Percentiles rank a stretch among this genome's conserved stretches.
These are phyloP conservation scores for Temnothorax ravouxi DNA, from an alignment of 2,888 invertebrate species.

Conservation along the genomic window DNA sequence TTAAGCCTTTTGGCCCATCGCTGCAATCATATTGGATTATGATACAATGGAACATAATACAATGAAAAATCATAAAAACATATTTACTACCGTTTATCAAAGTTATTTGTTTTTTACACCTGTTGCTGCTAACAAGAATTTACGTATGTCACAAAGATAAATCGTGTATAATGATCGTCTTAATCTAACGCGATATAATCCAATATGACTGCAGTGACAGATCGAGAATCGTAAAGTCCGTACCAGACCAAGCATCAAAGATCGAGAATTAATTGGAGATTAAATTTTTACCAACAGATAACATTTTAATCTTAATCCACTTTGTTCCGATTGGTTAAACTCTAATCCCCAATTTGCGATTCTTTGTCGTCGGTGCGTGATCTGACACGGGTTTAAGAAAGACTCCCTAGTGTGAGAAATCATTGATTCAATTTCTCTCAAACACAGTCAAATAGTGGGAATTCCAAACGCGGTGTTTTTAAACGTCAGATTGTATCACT, in stretches of 20 bases:
- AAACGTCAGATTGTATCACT: slow-evolving; percentile 15
- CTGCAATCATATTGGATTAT: slow-evolving; percentile 5
- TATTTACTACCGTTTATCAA: not conserved
- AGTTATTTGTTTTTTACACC: not conserved
- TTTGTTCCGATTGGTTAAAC: not conserved
- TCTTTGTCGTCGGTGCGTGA: not conserved
- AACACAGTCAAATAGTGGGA: slow-evolving; percentile 5
- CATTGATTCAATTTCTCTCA: slow-evolving; percentile 1
- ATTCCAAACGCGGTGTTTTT: not conserved
- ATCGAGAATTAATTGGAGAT: slow-evolving; percentile 1
- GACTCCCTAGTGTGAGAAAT: slow-evolving; percentile 3
- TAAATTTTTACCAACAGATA: not conserved
- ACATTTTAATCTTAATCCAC: not conserved
- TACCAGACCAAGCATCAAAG: not conserved
- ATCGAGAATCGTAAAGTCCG: not conserved
- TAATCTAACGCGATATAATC: not conserved
- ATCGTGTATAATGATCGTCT: not conserved
- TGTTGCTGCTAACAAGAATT: not conserved
- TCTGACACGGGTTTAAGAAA: not conserved
- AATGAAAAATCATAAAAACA: not conserved
- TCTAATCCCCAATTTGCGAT: not conserved
- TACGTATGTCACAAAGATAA: not conserved
- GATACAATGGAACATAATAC: not conserved
- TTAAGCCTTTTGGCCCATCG: not conserved
- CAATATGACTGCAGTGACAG: not conserved